phyloP scores from a whole-genome alignment of 2,888 invertebrate species.

The Fragum fragum region DNA sequence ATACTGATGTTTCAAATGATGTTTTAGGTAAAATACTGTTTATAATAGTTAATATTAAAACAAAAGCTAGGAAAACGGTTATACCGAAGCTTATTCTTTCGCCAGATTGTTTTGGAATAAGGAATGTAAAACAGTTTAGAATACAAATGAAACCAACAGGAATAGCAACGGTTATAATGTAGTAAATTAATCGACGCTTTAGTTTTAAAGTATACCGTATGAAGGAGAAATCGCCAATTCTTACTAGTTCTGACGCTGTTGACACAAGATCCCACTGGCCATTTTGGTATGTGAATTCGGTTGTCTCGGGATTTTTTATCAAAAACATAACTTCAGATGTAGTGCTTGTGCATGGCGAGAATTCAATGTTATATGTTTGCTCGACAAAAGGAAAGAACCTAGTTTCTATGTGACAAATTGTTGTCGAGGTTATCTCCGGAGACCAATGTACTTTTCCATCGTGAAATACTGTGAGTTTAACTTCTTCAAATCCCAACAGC shows the following conservation, averaged over 20 bases:
- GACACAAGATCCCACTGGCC: neutral
- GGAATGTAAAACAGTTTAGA: constrained; percentile 14
- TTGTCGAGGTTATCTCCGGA: neutral
- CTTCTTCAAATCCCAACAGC: neutral
- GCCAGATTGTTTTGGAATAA: constrained; percentile 9
- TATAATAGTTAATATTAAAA: neutral
- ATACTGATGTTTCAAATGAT: neutral
- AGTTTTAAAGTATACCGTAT: neutral
- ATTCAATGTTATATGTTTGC: neutral
- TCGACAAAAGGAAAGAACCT: neutral
- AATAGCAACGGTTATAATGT: neutral
- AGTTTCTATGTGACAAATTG: neutral
- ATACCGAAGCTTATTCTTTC: neutral
- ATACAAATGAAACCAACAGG: neutral
- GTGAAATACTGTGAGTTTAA: neutral
- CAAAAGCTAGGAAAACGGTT: constrained; percentile 2
- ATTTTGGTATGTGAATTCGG: neutral
- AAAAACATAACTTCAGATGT: neutral
- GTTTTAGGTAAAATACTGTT: neutral
- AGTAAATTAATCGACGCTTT: neutral
- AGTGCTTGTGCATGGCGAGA: neutral
- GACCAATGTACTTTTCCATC: neutral
- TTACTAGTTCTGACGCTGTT: neutral
- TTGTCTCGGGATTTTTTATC: neutral
- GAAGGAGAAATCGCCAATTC: neutral